Percentiles rank a stretch among this genome's conserved stretches.
Conservation (phyloP, 2,888 invertebrate species). For the Lacanobia oleracea region DNA sequence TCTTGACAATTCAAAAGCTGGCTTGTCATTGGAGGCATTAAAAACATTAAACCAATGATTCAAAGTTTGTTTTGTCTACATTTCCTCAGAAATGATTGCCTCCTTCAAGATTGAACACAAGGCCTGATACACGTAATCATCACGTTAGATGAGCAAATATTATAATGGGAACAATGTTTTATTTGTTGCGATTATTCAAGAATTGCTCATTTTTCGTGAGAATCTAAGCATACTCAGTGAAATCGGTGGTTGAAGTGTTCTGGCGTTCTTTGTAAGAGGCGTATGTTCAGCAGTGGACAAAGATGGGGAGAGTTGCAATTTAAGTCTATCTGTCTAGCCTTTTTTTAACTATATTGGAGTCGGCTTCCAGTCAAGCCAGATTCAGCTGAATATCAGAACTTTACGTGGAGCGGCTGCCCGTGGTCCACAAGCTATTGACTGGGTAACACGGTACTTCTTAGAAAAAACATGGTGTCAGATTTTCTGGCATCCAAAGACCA, state of each 20-base stretch:
- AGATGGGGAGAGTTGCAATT: background rate
- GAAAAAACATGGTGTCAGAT: no score
- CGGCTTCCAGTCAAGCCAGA: no score
- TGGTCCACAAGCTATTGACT: no score
- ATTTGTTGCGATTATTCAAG: slow-evolving; percentile 15
- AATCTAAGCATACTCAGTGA: background rate
- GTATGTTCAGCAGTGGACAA: background rate
- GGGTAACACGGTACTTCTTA: no score
- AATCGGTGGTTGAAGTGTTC: background rate
- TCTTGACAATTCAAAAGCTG: no score
- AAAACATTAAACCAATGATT: slow-evolving; percentile 11
- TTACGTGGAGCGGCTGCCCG: no score
- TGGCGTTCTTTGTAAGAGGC: background rate
- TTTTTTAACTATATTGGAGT: no score
- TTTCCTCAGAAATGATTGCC: slow-evolving; percentile 39
- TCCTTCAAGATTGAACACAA: slow-evolving; percentile 37
- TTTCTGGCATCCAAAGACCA: no score
- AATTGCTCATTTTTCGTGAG: no score
- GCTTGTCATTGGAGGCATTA: slow-evolving; percentile 17
- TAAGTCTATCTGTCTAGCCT: background rate
- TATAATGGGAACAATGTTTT: slow-evolving; percentile 25
- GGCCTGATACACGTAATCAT: slow-evolving; percentile 26
- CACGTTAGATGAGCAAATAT: slow-evolving; percentile 17
- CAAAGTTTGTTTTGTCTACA: slow-evolving; percentile 33
- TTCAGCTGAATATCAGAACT: no score